Conservation (phyloP, 2,113 vertebrate species). For the Callopanchax toddi region DNA sequence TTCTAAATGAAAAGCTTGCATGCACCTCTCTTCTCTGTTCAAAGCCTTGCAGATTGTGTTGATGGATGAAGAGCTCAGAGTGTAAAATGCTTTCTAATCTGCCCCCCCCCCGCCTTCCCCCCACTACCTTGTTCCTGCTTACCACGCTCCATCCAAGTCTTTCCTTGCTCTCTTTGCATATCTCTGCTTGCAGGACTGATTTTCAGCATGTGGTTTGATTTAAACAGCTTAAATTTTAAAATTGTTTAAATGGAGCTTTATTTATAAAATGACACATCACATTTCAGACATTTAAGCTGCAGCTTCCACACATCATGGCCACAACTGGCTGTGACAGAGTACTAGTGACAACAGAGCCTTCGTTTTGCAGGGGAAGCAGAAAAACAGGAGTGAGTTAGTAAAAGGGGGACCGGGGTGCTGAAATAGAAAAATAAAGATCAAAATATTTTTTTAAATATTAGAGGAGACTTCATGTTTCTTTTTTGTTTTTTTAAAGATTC, state of each 20-base stretch:
- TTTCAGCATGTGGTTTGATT: slow-evolving; percentile 4
- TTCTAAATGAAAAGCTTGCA: slow-evolving; percentile 57
- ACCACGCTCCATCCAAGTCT: slow-evolving; percentile 14
- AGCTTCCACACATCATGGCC: not conserved
- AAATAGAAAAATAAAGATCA: not conserved
- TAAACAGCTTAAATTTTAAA: slow-evolving; percentile 8
- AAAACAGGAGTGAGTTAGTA: not conserved
- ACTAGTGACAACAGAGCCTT: not conserved
- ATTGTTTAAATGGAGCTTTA: slow-evolving; percentile 1
- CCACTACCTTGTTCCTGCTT: slow-evolving; percentile 25
- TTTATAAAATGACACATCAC: not conserved
- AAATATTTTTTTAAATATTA: no score
- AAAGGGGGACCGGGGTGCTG: no score
- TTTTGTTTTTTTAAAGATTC: slow-evolving; percentile 19
- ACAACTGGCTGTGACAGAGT: not conserved
- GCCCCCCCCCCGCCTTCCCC: slow-evolving; percentile 40
- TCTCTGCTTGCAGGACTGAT: slow-evolving; percentile 20
- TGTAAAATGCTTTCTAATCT: slow-evolving; percentile 67
- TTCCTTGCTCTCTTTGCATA: slow-evolving; percentile 3
- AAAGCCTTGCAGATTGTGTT: slow-evolving; percentile 70
- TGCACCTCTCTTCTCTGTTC: slow-evolving; percentile 56
- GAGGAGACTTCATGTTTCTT: not conserved
- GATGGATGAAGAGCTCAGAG: slow-evolving; percentile 67
- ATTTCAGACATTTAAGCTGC: slow-evolving; percentile 1
- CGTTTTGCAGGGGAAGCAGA: not conserved